Base-by-base conservation (phyloP, 2,888 invertebrate genomes). In the Mimachlamys varia region DNA sequence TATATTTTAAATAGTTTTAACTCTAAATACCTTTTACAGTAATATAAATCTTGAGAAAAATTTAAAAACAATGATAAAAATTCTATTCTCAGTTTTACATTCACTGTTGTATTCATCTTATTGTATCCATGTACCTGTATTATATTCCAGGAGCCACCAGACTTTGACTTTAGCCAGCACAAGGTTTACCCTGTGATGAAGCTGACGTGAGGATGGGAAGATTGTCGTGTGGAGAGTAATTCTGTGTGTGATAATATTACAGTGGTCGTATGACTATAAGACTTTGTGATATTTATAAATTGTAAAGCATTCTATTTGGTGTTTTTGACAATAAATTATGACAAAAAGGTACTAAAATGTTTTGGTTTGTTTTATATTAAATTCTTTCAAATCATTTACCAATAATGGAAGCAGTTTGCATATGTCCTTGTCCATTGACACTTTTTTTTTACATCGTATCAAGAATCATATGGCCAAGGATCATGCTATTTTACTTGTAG, bases 161-260 rank as follows among this genome's bases (percentile, higher is more conserved):
- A 98, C 89, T 99, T 99, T 96, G 99, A 99, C 96, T 99, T 99
- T 96, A 98, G 98, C 87, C 97, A 98, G 95, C 99, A 99, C 97
- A 98, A 98, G 96, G 98, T 98, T 97, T 99, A 99, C 97, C 99
- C 99, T 91, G 98, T 99, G 90, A 98, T 99, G 92, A 99, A 98
- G 91, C 92, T 94, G 88, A 76, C 27, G 13, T 76, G 27, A 62
- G 88, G 88, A 58, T 90, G 87, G n/a, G 27, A 90, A 19, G 37
- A 89, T 27, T 38, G 50, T 55, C 5, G n/a, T 76, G 76, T 22
- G 33, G 19, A 17, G n/a, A 62, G n/a, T 22, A 62, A 0, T 62
- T 22, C 33, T 76, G 7, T 10, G 33, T 76, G 76, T 76, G 76
- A 33, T 76, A 33, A 0, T 76, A 22, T 76, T 76, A 33, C 19